A percentile compares a stretch with the other conserved stretches of the same genome.
phyloP scores from a whole-genome alignment of 1,140 invertebrate genomes.

The Mya arenaria region DNA sequence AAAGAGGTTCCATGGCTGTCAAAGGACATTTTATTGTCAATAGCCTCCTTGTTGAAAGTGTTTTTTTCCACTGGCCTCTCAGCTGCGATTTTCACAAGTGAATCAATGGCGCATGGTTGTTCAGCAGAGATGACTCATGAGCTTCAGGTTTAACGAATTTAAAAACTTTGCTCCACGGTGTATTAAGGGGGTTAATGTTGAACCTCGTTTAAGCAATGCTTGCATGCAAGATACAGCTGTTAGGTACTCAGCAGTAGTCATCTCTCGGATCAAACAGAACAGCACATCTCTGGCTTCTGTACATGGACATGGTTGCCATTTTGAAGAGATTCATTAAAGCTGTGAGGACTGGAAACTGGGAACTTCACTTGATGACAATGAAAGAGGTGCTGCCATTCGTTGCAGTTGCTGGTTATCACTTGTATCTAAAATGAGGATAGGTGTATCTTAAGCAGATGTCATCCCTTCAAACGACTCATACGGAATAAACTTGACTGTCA shows the following conservation, averaged over 20 bases:
- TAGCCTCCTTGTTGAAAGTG: neutral
- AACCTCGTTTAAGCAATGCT: constrained; percentile 55
- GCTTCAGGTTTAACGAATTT: neutral
- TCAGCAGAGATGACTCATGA: neutral
- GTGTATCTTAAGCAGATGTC: constrained; percentile 81
- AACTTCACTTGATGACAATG: constrained; percentile 63
- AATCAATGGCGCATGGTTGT: neutral
- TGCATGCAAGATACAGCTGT: constrained; percentile 41
- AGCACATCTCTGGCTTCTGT: constrained; percentile 57
- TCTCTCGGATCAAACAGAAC: constrained; percentile 19
- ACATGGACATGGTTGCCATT: constrained; percentile 61
- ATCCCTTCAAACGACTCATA: constrained; percentile 58
- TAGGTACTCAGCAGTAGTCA: constrained; percentile 57
- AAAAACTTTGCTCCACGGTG: neutral
- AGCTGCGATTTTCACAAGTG: no score
- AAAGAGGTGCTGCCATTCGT: constrained; percentile 79
- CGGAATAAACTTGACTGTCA: constrained; percentile 22
- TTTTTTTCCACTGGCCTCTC: neutral
- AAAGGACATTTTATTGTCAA: neutral
- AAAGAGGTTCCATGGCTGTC: constrained; percentile 72
- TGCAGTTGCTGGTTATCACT: constrained; percentile 80
- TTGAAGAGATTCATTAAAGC: constrained; percentile 57
- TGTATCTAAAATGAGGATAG: constrained; percentile 81
- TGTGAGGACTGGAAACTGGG: constrained; percentile 66
- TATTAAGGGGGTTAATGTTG: constrained; percentile 22